Percentiles rank a stretch among this genome's conserved stretches.
phyloP scores from a whole-genome alignment of 2,888 invertebrate genomes.

The Acronicta aceris region DNA sequence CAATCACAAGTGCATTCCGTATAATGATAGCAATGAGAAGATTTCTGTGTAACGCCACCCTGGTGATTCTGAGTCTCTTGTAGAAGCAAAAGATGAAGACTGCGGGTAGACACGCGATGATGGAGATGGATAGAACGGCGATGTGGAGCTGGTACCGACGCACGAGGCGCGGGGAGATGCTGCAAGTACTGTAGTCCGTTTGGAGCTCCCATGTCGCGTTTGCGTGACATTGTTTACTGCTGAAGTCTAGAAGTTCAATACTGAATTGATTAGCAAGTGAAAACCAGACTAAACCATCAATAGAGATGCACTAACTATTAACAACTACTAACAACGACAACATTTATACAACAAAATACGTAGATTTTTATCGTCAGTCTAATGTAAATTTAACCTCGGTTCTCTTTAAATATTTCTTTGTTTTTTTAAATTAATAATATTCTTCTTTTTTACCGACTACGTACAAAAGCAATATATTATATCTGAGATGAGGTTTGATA shows the following conservation, averaged over 20 bases:
- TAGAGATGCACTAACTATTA: too few species aligned
- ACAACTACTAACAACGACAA: too few species aligned
- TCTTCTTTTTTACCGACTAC: too few species aligned
- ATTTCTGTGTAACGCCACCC: slow-evolving; percentile 90
- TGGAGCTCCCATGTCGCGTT: slow-evolving; percentile 89
- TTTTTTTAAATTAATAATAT: too few species aligned
- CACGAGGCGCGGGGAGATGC: slow-evolving; percentile 86
- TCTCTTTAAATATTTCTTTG: too few species aligned
- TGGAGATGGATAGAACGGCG: slow-evolving; percentile 84
- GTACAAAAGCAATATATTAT: too few species aligned
- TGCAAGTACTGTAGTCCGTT: slow-evolving; percentile 90
- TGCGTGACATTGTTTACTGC: slow-evolving; percentile 86
- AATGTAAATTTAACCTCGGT: too few species aligned
- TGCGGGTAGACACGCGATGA: slow-evolving; percentile 88
- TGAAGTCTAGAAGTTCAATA: slow-evolving; percentile 83
- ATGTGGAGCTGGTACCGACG: slow-evolving; percentile 88
- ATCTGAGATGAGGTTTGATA: too few species aligned
- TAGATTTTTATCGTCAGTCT: too few species aligned
- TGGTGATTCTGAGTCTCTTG: slow-evolving; percentile 85
- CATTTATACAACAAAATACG: too few species aligned
- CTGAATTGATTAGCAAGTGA: too few species aligned
- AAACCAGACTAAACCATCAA: too few species aligned
- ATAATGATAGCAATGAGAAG: slow-evolving; percentile 89
- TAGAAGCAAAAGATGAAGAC: slow-evolving; percentile 88
- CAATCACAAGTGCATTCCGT: slow-evolving; percentile 88